Percentiles rank a stretch among this genome's conserved stretches.
Conservation (phyloP, 2,797 vertebrate genomes). For the Enteromius mattozi region DNA sequence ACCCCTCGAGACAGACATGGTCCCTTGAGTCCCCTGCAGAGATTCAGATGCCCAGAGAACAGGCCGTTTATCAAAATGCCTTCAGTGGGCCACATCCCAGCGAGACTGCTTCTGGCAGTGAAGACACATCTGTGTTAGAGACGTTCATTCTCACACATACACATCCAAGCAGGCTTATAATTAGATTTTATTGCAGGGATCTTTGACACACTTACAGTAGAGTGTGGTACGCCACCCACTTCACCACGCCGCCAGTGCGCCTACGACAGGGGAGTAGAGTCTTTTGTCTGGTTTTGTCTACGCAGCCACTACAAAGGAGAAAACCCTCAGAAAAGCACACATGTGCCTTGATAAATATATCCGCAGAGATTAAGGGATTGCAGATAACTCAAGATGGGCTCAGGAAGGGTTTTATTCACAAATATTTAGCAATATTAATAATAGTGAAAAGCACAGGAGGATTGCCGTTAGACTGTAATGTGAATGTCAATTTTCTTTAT, state of each 20-base stretch:
- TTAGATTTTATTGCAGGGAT: constrained; percentile 51
- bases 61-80: constrained; percentile 59
- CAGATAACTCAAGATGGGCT: background rate
- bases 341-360: constrained; percentile 16
- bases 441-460: background rate
- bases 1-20: constrained; percentile 40
- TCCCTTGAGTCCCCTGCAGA: constrained; percentile 48
- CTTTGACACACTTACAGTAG: constrained; percentile 47
- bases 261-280: constrained; percentile 19
- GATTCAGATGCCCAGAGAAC: constrained; percentile 57
- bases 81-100: constrained; percentile 46
- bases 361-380: constrained; percentile 13
- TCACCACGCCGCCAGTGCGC: constrained; percentile 1
- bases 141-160: constrained; percentile 34
- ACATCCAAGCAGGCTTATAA: constrained; percentile 44
- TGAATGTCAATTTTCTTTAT: background rate
- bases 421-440: constrained; percentile 5
- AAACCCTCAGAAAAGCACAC: background rate
- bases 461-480: background rate
- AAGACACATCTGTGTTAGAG: constrained; percentile 49
- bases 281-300: constrained; percentile 47
- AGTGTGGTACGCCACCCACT: constrained; percentile 37
- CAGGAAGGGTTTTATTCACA: constrained; percentile 5
- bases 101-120: constrained; percentile 51
- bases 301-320: constrained; percentile 16